Evolutionary conservation across 2,797 vertebrate genomes (phyloP).

Genomic region (Eptatretus atami): DNA sequence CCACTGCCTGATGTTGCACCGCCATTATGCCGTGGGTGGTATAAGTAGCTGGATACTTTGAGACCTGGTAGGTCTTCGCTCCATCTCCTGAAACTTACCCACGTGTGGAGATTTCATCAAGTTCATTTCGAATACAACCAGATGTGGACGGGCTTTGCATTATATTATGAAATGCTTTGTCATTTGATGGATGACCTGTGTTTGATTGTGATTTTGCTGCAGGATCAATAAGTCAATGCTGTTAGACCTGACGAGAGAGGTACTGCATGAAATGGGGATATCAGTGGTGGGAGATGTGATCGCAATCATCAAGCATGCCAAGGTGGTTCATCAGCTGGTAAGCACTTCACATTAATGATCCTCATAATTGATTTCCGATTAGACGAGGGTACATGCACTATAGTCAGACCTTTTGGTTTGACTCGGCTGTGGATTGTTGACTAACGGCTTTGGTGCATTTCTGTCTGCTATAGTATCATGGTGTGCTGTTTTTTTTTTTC

Average conservation of each 20-base stretch:
- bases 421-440: background rate
- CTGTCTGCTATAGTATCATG: background rate
- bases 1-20: too few relatives aligned
- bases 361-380: background rate
- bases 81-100: too few relatives aligned
- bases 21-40: too few relatives aligned
- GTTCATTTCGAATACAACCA: too few relatives aligned
- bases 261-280: constrained; percentile 72
- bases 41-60: too few relatives aligned
- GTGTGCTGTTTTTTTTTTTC: too few relatives aligned
- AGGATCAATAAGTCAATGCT: constrained; percentile 84
- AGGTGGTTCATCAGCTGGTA: constrained; percentile 61
- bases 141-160: too few relatives aligned
- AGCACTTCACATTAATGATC: background rate
- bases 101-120: too few relatives aligned
- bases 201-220: constrained; percentile 4
- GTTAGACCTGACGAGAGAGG: constrained; percentile 67
- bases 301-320: constrained; percentile 67
- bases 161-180: background rate
- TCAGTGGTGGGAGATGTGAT: constrained; percentile 69
- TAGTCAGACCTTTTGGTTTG: background rate
- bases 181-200: background rate
- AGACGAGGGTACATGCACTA: too few relatives aligned
- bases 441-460: background rate
- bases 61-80: too few relatives aligned